These are phyloP conservation scores for Anthoscopus minutus DNA, from an alignment of 2,113 vertebrate genomes.

Conservation along the genomic window DNA sequence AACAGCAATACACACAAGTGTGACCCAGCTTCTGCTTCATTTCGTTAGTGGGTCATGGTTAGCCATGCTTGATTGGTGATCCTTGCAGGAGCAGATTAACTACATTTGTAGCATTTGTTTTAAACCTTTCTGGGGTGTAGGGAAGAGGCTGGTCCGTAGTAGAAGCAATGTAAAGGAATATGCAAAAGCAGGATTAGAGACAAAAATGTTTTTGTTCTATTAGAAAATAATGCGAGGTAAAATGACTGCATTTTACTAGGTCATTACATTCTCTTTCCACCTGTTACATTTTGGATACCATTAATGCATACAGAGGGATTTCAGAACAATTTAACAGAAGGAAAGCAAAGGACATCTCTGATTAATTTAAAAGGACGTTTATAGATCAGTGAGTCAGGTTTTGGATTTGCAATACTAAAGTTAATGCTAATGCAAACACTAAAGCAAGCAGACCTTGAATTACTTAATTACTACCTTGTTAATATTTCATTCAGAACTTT, in stretches of 20 bases:
- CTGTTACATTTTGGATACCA: not conserved
- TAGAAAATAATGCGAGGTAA: not conserved
- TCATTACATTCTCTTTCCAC: not conserved
- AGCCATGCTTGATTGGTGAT: not conserved
- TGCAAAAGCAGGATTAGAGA: not conserved
- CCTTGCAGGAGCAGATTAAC: not conserved
- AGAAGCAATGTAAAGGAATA: not conserved
- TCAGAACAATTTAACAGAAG: not conserved
- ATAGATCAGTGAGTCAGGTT: not conserved
- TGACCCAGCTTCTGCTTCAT: not conserved
- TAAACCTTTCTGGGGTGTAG: not conserved
- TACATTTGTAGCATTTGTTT: not conserved
- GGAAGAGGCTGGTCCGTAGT: not conserved
- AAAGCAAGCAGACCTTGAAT: constrained; percentile 14
- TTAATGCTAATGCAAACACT: not conserved
- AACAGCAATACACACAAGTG: not conserved
- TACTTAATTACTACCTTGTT: constrained; percentile 38
- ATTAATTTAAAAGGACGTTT: constrained; percentile 1
- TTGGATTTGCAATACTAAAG: not conserved
- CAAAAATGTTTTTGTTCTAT: not conserved
- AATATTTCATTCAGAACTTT: constrained; percentile 41
- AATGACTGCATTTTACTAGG: not conserved
- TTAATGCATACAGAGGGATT: not conserved
- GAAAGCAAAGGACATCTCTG: not conserved
- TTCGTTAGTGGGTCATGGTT: constrained; percentile 7